phyloP scores from a whole-genome alignment of 2,113 vertebrate genomes.

The Poeciliopsis occidentalis region DNA sequence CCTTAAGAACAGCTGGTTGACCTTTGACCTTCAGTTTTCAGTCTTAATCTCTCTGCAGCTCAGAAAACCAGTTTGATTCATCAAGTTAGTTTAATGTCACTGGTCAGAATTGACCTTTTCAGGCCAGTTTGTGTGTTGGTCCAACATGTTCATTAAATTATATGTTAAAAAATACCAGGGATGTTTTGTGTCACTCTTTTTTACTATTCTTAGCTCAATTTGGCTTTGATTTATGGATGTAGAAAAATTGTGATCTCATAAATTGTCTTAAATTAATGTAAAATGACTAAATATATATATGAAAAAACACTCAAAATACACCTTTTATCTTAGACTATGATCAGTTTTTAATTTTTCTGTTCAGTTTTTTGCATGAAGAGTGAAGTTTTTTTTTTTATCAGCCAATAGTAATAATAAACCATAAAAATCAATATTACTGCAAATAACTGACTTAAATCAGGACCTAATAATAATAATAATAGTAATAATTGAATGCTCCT shows the following conservation, averaged over 20 bases:
- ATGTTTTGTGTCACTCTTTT: neutral
- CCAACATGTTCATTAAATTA: neutral
- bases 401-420: neutral
- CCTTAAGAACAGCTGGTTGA: neutral
- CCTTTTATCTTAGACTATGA: too few species aligned
- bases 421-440: neutral
- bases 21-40: neutral
- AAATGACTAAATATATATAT: too few species aligned
- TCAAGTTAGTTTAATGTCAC: slow-evolving; percentile 58
- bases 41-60: neutral
- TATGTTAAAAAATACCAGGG: neutral
- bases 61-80: slow-evolving; percentile 43
- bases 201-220: neutral
- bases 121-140: neutral
- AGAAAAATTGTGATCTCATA: too few species aligned
- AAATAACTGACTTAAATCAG: neutral
- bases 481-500: neutral
- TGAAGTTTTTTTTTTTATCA: neutral
- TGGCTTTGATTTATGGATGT: neutral
- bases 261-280: too few species aligned
- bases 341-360: too few species aligned
- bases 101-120: slow-evolving; percentile 58
- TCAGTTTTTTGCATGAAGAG: too few species aligned
- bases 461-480: neutral
- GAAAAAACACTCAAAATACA: too few species aligned